Conservation (phyloP, 2,888 invertebrate species). For the Saturnia japonica region DNA sequence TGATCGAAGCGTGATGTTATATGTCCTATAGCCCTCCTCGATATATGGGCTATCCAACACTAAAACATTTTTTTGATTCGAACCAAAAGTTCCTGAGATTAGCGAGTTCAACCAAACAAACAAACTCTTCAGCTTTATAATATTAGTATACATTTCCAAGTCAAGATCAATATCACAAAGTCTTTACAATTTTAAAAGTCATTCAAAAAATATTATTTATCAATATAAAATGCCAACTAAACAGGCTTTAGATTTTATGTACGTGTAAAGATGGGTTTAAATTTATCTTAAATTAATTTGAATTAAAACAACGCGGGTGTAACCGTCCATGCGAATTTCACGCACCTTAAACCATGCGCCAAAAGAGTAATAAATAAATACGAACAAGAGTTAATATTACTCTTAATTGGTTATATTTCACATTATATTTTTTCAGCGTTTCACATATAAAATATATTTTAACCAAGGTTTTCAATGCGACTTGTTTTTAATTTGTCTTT, state of each 20-base stretch:
- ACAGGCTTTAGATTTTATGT: not conserved
- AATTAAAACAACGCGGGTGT: not conserved
- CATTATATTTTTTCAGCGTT: not conserved
- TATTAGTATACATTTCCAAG: too few species aligned
- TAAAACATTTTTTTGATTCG: too few species aligned
- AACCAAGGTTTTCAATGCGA: not conserved
- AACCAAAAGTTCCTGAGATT: too few species aligned
- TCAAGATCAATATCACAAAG: too few species aligned
- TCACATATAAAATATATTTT: not conserved
- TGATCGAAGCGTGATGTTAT: too few species aligned
- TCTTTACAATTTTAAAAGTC: too few species aligned
- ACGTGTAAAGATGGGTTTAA: not conserved
- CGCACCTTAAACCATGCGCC: not conserved
- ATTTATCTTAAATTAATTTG: not conserved
- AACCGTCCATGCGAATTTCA: conserved; percentile 5
- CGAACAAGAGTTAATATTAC: not conserved
- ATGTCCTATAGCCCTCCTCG: too few species aligned
- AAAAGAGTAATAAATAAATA: conserved; percentile 3
- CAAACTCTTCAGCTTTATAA: too few species aligned
- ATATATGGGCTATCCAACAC: too few species aligned
- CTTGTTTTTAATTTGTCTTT: not conserved
- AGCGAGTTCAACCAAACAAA: too few species aligned
- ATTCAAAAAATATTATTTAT: not conserved
- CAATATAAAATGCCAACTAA: not conserved
- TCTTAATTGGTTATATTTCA: conserved; percentile 4